phyloP scores from a whole-genome alignment of 1,140 invertebrate genomes.

The Diachasmimorpha longicaudata region DNA sequence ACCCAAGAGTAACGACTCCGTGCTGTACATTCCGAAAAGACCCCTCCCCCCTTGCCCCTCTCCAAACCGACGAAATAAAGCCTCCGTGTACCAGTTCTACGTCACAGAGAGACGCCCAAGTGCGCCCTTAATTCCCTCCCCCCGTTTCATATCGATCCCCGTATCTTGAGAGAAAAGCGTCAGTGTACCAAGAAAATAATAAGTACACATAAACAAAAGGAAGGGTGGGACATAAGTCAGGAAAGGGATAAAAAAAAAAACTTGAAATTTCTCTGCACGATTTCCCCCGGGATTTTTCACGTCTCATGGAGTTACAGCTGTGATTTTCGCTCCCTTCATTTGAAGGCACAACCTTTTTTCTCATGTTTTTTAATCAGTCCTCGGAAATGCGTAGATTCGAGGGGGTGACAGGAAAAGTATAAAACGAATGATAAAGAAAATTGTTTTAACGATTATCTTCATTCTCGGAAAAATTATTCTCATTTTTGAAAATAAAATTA shows the following conservation, averaged over 20 bases:
- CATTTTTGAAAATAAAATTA: too few species aligned
- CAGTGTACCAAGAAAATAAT: neutral
- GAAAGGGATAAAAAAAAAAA: neutral
- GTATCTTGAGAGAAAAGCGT: neutral
- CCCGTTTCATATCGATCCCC: neutral
- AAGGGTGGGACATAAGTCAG: neutral
- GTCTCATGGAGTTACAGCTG: conserved; percentile 1
- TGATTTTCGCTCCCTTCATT: neutral
- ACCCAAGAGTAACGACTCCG: conserved; percentile 1
- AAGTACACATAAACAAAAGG: neutral
- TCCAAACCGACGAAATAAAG: neutral
- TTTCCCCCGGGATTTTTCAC: neutral
- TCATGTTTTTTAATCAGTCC: neutral
- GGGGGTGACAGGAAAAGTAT: neutral
- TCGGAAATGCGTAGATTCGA: neutral
- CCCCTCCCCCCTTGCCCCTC: neutral
- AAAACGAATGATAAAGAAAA: neutral
- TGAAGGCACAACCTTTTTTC: neutral
- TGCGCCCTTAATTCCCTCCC: neutral
- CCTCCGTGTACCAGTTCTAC: neutral
- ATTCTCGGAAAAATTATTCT: too few species aligned
- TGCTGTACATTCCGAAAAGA: conserved; percentile 9
- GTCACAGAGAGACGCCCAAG: neutral
- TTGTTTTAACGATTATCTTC: neutral
- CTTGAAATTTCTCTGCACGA: neutral